These are phyloP conservation scores for Acleris sparsana DNA, from an alignment of 2,888 invertebrate species.

Conservation along the genomic window DNA sequence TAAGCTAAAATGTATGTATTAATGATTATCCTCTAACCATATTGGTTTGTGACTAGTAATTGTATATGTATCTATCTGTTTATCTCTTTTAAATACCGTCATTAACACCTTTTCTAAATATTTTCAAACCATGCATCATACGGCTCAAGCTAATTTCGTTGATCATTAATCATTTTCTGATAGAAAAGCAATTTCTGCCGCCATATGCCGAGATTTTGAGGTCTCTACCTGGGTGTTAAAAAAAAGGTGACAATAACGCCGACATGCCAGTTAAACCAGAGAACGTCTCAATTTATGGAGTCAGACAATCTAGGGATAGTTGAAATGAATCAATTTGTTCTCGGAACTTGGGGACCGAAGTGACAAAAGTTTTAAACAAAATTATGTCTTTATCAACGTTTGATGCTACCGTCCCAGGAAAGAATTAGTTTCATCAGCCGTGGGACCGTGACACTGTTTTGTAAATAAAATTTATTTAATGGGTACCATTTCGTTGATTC, in stretches of 20 bases:
- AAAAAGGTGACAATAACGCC: conserved; percentile 75
- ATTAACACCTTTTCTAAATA: conserved; percentile 56
- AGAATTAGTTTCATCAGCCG: conserved; percentile 37
- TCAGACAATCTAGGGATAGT: conserved; percentile 41
- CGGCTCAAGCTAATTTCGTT: conserved; percentile 66
- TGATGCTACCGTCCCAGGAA: conserved; percentile 50
- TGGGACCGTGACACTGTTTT: conserved; percentile 38
- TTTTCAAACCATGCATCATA: conserved; percentile 56
- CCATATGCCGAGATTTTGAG: conserved; percentile 59
- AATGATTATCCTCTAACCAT: background rate
- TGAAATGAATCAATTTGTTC: conserved; percentile 58
- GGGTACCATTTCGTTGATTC: conserved; percentile 49
- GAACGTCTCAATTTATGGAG: conserved; percentile 78
- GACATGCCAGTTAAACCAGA: conserved; percentile 68
- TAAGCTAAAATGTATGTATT: too few species aligned
- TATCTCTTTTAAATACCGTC: conserved; percentile 57
- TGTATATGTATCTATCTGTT: conserved; percentile 31
- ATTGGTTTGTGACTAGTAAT: background rate
- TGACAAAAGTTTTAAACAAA: conserved; percentile 55
- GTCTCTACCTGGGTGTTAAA: conserved; percentile 69
- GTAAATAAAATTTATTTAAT: conserved; percentile 38
- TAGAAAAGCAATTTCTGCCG: conserved; percentile 66
- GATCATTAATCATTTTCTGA: conserved; percentile 72
- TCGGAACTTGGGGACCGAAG: conserved; percentile 45
- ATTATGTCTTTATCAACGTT: conserved; percentile 58